phyloP scores from a whole-genome alignment of 2,797 vertebrate genomes.

The Acipenser transmontanus region DNA sequence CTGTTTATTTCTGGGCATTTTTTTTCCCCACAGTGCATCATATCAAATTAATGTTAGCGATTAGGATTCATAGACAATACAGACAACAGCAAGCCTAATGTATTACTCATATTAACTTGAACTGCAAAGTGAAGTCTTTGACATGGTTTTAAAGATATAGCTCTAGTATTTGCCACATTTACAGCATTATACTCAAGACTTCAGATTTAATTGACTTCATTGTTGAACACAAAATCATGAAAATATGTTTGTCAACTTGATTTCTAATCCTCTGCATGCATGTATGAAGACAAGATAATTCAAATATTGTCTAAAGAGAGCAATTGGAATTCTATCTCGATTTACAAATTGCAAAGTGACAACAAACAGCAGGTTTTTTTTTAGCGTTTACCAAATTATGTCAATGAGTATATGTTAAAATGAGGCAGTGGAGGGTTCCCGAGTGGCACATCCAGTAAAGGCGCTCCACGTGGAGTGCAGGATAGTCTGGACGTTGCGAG shows the following conservation, averaged over 20 bases:
- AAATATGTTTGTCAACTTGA: background rate
- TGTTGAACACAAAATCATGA: background rate
- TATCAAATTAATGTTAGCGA: background rate
- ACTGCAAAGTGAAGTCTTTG: background rate
- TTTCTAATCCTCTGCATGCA: background rate
- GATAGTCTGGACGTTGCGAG: too few species aligned
- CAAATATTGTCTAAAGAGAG: background rate
- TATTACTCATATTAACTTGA: background rate
- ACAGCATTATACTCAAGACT: background rate
- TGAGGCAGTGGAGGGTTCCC: too few species aligned
- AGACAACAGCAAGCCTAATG: background rate
- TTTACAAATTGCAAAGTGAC: background rate
- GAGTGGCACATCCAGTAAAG: too few species aligned
- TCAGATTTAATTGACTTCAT: background rate
- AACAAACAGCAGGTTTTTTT: background rate
- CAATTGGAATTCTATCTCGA: background rate
- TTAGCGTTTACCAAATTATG: background rate
- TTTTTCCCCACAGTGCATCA: too few species aligned
- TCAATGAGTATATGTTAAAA: background rate
- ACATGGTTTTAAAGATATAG: background rate
- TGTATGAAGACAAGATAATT: background rate
- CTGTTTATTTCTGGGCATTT: too few species aligned
- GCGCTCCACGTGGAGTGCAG: too few species aligned
- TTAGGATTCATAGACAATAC: background rate
- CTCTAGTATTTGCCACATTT: background rate